Percentiles rank a stretch among this genome's conserved stretches.
phyloP scores from a whole-genome alignment of 1,140 invertebrate species.

The Bombus pascuorum region DNA sequence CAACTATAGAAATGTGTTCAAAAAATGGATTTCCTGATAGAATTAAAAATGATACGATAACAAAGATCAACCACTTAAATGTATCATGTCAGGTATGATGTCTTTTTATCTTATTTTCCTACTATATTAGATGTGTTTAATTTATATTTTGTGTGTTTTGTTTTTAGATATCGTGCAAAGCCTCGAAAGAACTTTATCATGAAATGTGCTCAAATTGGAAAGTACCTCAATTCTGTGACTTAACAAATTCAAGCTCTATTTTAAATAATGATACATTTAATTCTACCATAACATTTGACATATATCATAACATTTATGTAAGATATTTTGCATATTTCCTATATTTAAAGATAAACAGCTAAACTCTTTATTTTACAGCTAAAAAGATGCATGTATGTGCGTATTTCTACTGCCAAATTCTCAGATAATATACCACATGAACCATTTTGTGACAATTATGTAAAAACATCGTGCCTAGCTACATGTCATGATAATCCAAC shows the following conservation, averaged over 20 bases:
- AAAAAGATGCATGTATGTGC: slow-evolving; percentile 62
- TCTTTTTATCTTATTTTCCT: not conserved
- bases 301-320: slow-evolving; percentile 67
- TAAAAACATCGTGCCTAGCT: slow-evolving; percentile 67
- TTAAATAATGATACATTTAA: slow-evolving; percentile 57
- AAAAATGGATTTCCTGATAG: slow-evolving; percentile 62
- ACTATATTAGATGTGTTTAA: not conserved
- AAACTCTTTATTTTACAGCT: slow-evolving; percentile 56
- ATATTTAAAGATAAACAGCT: not conserved
- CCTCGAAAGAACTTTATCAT: slow-evolving; percentile 35
- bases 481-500: slow-evolving; percentile 71
- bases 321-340: slow-evolving; percentile 27
- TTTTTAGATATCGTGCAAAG: slow-evolving; percentile 60
- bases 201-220: slow-evolving; percentile 60
- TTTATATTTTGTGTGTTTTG: not conserved
- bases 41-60: slow-evolving; percentile 54
- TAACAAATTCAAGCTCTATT: slow-evolving; percentile 17
- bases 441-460: slow-evolving; percentile 79
- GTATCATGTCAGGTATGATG: slow-evolving; percentile 67
- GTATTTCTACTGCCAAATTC: slow-evolving; percentile 78
- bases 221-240: slow-evolving; percentile 51
- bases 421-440: slow-evolving; percentile 69
- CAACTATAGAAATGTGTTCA: slow-evolving; percentile 81
- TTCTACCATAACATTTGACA: slow-evolving; percentile 68
- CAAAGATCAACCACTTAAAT: slow-evolving; percentile 30